Percentiles rank a stretch among this genome's conserved stretches.
These are phyloP conservation scores for Chaetodon auriga DNA, from an alignment of 2,113 vertebrate genomes.

Conservation along the genomic window DNA sequence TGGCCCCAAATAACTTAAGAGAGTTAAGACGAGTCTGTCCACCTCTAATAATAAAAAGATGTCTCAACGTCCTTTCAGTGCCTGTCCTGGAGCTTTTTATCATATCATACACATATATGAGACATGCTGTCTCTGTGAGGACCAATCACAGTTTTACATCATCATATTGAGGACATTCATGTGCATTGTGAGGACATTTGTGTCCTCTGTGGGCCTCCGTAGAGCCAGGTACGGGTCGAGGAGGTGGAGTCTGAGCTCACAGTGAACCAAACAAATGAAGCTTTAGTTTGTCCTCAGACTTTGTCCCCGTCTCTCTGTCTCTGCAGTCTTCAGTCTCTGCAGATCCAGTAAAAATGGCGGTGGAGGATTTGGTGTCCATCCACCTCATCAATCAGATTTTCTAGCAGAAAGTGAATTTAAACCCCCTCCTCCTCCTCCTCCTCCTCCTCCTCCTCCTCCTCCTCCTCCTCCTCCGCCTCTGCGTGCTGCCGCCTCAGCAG, in stretches of 20 bases:
- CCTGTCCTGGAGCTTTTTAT: too few species aligned
- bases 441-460: background rate
- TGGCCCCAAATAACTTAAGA: too few species aligned
- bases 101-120: too few species aligned
- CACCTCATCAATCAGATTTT: background rate
- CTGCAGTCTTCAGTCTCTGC: background rate
- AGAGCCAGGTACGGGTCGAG: background rate
- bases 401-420: conserved; percentile 1
- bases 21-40: too few species aligned
- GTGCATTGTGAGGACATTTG: too few species aligned
- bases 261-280: too few species aligned
- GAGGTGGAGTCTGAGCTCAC: background rate
- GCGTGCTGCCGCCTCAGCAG: background rate
- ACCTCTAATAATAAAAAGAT: too few species aligned
- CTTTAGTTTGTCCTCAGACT: background rate
- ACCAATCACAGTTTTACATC: too few species aligned
- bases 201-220: background rate
- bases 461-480: background rate
- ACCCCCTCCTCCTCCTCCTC: background rate
- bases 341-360: background rate
- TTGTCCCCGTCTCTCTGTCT: background rate
- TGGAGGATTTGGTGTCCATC: background rate
- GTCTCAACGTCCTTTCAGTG: too few species aligned
- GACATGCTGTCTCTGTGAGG: too few species aligned
- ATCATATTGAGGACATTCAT: too few species aligned